Conservation (phyloP, 2,797 vertebrate genomes). For the Fistularia tabacaria region DNA sequence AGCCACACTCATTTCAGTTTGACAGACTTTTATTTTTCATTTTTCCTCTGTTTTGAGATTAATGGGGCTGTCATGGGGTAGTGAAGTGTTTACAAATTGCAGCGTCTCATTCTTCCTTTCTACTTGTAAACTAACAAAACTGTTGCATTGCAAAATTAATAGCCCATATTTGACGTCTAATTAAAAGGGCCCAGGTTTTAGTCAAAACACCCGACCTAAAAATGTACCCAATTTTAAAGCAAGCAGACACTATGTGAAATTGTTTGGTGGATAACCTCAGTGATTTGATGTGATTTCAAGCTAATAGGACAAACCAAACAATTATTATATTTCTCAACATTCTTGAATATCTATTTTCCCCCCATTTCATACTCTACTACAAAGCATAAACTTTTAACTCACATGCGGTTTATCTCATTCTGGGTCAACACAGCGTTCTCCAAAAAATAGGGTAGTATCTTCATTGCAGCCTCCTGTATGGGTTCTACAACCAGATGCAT, state of each 20-base stretch:
- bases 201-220: slow-evolving; percentile 57
- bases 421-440: slow-evolving; percentile 77
- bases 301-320: background rate
- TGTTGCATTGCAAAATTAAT: background rate
- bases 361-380: background rate
- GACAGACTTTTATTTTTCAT: slow-evolving; percentile 43
- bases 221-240: slow-evolving; percentile 67
- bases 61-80: slow-evolving; percentile 24
- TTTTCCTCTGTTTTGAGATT: slow-evolving; percentile 42
- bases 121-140: background rate
- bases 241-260: slow-evolving; percentile 37
- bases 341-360: too few relatives aligned
- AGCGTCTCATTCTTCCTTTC: slow-evolving; percentile 1
- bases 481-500: slow-evolving; percentile 76
- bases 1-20: slow-evolving; percentile 61
- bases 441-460: slow-evolving; percentile 79
- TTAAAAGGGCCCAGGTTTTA: too few relatives aligned
- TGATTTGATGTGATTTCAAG: slow-evolving; percentile 30
- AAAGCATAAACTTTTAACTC: slow-evolving; percentile 47
- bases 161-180: background rate
- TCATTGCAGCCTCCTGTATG: slow-evolving; percentile 68
- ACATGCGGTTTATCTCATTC: slow-evolving; percentile 78
- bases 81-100: slow-evolving; percentile 11
- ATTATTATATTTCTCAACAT: too few relatives aligned
- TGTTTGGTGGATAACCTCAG: slow-evolving; percentile 15